A percentile compares a stretch with the other conserved stretches of the same genome.
Evolutionary conservation across 1,140 invertebrate species (phyloP).

Genomic region (Neelides sp.): DNA sequence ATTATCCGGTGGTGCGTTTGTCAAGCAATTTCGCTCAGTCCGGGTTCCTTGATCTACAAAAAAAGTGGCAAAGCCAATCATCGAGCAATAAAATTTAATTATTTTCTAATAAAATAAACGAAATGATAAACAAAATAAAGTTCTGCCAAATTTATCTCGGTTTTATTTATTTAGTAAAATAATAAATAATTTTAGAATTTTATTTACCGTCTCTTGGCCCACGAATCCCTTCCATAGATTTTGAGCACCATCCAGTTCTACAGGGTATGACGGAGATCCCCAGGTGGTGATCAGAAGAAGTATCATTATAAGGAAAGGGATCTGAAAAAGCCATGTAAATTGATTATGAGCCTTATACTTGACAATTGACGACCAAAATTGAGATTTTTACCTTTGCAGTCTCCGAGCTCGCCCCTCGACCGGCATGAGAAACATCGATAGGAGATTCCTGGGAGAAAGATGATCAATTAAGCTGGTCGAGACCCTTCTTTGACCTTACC

Average conservation of each 20-base stretch:
- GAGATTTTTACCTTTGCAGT: too few species aligned
- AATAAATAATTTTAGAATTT: not conserved
- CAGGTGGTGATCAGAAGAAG: slow-evolving; percentile 28
- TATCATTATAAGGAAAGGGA: slow-evolving; percentile 59
- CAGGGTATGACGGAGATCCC: slow-evolving; percentile 52
- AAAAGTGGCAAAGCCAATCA: slow-evolving; percentile 16
- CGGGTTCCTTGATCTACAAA: slow-evolving; percentile 70
- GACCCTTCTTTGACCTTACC: too few species aligned
- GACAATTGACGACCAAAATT: too few species aligned
- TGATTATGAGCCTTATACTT: too few species aligned
- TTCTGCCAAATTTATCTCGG: not conserved
- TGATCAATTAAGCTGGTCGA: too few species aligned
- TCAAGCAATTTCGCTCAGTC: slow-evolving; percentile 72
- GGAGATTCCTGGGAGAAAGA: slow-evolving; percentile 39
- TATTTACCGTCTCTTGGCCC: slow-evolving; percentile 47
- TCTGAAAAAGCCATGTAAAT: too few species aligned
- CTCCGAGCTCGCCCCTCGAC: slow-evolving; percentile 70
- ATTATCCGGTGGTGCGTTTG: slow-evolving; percentile 67
- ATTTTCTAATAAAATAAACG: not conserved
- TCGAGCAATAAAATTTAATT: not conserved
- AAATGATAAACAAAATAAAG: not conserved
- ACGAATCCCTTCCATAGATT: slow-evolving; percentile 65
- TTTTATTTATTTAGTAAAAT: not conserved
- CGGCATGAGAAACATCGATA: slow-evolving; percentile 64
- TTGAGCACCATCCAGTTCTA: slow-evolving; percentile 84